Base-by-base conservation (phyloP, 2,888 invertebrate species). In the Byasa hedistus region DNA sequence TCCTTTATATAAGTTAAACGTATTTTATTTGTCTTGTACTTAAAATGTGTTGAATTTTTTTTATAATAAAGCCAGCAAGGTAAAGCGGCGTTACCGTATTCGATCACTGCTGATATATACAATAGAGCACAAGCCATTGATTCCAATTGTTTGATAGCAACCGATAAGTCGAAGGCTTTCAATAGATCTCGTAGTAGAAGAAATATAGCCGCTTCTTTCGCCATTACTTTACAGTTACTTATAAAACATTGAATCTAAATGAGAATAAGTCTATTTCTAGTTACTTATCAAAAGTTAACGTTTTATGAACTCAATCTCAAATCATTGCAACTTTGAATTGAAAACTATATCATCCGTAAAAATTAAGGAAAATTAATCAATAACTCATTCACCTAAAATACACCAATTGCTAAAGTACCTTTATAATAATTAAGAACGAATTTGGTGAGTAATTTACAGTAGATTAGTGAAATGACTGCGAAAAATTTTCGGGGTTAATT, bases 351-450 rank as follows among this genome's bases (percentile, higher is more conserved):
- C n/a, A n/a, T n/a, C n/a, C n/a, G n/a, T n/a, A n/a, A n/a, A n/a
- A n/a, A n/a, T n/a, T n/a, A n/a, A n/a, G n/a, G n/a, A n/a, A n/a
- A n/a, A n/a, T n/a, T n/a, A n/a, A n/a, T n/a, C n/a, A n/a, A n/a
- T n/a, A n/a, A n/a, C n/a, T n/a, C n/a, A n/a, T n/a, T n/a, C n/a
- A n/a, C n/a, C n/a, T n/a, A n/a, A 63, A 65, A 65, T 68, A 36
- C 24, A 68, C 69, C 72, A 76, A 78, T 79, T 72, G 69, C 66
- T 68, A 72, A 76, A 78, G 73, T 75, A 73, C 71, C 66, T 57
- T 52, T 55, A 69, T 66, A 69, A 73, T 73, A 75, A 72, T 71
- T 71, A 62, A 64, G 70, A 71, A 72, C 75, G 75, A 75, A 75
- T 76, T 73, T 72, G 72, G 67, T 72, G 72, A 76, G 74, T 75